phyloP scores from a whole-genome alignment of 2,113 vertebrate species.

The Proteles cristata region DNA sequence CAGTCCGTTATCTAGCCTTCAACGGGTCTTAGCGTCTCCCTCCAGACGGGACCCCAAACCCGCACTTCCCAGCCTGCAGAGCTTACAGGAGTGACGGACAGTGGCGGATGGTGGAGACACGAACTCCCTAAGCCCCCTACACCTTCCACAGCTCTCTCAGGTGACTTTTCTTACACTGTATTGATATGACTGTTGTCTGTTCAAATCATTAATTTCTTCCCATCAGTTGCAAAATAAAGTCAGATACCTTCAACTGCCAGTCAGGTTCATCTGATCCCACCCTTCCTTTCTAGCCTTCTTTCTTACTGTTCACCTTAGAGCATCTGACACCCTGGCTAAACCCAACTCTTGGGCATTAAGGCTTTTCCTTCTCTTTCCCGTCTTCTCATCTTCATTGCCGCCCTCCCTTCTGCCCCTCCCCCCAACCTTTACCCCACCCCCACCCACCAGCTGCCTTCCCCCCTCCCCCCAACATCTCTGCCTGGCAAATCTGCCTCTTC shows the following conservation, averaged over 20 bases:
- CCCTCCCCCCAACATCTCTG: neutral
- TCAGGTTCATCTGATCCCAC: neutral
- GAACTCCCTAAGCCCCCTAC: neutral
- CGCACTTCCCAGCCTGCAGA: neutral
- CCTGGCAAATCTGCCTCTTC: neutral
- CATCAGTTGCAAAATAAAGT: constrained; percentile 38
- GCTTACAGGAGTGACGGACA: neutral
- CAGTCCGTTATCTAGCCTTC: neutral
- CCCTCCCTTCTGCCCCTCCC: neutral
- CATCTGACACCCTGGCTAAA: neutral
- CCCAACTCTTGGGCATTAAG: neutral
- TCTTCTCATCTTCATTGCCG: neutral
- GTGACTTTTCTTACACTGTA: neutral
- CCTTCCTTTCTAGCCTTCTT: neutral
- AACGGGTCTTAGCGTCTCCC: neutral
- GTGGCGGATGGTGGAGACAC: neutral
- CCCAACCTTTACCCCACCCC: too few relatives aligned
- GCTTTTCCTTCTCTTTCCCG: neutral
- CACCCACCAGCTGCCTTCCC: neutral
- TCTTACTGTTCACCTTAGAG: neutral
- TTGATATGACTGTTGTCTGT: neutral
- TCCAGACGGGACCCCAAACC: neutral
- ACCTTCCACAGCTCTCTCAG: neutral
- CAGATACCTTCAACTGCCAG: neutral
- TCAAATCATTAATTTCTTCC: neutral